Evolutionary conservation across 2,888 invertebrate genomes (phyloP).

Genomic region (Himalopsyche kuldschensis): DNA sequence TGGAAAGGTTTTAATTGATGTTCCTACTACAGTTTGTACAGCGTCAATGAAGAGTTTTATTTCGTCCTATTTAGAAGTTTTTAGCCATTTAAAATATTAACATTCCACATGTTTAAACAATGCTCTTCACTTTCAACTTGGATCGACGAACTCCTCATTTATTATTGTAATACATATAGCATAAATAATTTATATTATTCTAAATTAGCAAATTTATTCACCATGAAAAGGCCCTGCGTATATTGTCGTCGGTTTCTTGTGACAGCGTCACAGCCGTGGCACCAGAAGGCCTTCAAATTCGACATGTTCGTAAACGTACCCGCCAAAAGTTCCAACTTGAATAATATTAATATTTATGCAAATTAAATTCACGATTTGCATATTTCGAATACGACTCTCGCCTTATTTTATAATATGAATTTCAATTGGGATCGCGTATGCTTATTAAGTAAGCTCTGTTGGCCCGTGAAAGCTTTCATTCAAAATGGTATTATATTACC

Average conservation of each 20-base stretch:
- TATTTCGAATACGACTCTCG: background rate
- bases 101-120: too few relatives aligned
- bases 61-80: too few relatives aligned
- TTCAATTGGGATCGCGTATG: conserved; percentile 1
- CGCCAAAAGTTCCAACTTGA: background rate
- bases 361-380: conserved; percentile 1
- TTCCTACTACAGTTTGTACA: too few relatives aligned
- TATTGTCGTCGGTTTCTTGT: background rate
- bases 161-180: too few relatives aligned
- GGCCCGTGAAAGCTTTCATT: background rate
- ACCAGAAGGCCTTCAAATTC: background rate
- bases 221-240: background rate
- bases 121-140: too few relatives aligned
- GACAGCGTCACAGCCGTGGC: background rate
- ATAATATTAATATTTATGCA: background rate
- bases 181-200: too few relatives aligned
- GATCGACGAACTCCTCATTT: too few relatives aligned
- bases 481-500: background rate
- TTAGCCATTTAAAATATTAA: too few relatives aligned
- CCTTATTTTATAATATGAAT: conserved; percentile 3
- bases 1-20: too few relatives aligned
- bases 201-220: background rate
- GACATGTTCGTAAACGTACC: background rate
- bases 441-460: background rate
- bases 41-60: too few relatives aligned